Conservation (phyloP, 2,888 invertebrate species). For the Cheilosia vulpina region DNA sequence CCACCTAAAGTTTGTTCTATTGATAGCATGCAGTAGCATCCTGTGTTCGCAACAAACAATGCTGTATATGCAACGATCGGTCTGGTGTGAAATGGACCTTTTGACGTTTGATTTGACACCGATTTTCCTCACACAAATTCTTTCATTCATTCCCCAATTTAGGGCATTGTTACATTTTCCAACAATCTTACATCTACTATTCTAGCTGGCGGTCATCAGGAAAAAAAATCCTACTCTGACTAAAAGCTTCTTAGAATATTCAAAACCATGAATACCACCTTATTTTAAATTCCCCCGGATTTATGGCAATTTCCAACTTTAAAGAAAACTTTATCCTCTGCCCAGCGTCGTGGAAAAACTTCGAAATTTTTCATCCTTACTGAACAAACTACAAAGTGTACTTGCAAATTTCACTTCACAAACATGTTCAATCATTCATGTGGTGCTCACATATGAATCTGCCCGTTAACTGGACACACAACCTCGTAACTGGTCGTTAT, state of each 20-base stretch:
- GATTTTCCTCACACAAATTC: too few species aligned
- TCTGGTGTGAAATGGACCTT: too few species aligned
- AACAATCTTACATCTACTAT: neutral
- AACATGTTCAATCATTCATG: constrained; percentile 69
- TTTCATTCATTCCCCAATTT: too few species aligned
- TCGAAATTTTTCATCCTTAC: constrained; percentile 1
- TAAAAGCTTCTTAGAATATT: constrained; percentile 20
- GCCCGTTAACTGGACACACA: constrained; percentile 49
- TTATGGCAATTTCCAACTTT: neutral
- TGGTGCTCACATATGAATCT: constrained; percentile 48
- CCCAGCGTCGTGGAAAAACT: constrained; percentile 1
- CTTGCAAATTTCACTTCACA: constrained; percentile 62
- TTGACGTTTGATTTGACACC: too few species aligned
- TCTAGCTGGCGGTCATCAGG: neutral
- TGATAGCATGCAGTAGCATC: too few species aligned
- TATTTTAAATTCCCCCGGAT: neutral
- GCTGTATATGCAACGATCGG: too few species aligned
- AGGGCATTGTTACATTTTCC: too few species aligned
- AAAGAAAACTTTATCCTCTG: constrained; percentile 22
- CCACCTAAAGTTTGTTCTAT: too few species aligned
- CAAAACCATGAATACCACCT: neutral
- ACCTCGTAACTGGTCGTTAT: constrained; percentile 1
- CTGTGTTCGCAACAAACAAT: too few species aligned
- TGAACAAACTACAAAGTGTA: constrained; percentile 48
- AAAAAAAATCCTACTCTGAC: neutral